Evolutionary conservation across 2,113 vertebrate genomes (phyloP), one percentile per base, ranked within the genome.

Genomic region (Martes martes): DNA sequence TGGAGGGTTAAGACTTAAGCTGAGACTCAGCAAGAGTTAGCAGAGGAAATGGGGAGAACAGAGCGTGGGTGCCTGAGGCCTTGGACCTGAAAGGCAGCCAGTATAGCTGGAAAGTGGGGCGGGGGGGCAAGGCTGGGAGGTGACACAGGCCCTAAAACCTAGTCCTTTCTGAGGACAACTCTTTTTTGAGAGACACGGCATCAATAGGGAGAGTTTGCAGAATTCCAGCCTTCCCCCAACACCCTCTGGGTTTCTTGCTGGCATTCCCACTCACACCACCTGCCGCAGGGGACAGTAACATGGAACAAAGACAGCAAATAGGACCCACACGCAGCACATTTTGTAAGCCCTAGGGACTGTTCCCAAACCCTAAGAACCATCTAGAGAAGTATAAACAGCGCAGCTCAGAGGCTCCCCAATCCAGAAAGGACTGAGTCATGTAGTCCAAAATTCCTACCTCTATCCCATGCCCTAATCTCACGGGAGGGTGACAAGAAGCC

Each of bases 21-120:
- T 81, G 47, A 86, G 86, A 74, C n/a, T 47, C 52, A 14, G 16
- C 5, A 42, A 73, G 50, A 26, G 50, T 23, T 14, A 81, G 31
- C 36, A n/a, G 55, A 42, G 1, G 57, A 52, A 52, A 55, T 31
- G 11, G 3, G 24, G n/a, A 26, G 42, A n/a, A 26, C 45, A 73
- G 36, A n/a, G 15, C 1, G 5, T 2, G 24, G 31, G 57, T 3
- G 11, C 57, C 69, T 2, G 14, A 42, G 42, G 31, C 15, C n/a
- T 14, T 39, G 84, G 86, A 55, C 11, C 15, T 0, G 4, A 42
- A n/a, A 69, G 36, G 45, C 10, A 10, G 33, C 73, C 57, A 8
- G 42, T 0, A 18, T 0, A 36, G 33, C 45, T 26, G 42, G 74
- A 45, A n/a, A 0, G 1, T 1, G 8, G 45, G 15, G 42, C 42